Conservation (phyloP, 2,888 invertebrate species). For the Alloscopus bannaensis region DNA sequence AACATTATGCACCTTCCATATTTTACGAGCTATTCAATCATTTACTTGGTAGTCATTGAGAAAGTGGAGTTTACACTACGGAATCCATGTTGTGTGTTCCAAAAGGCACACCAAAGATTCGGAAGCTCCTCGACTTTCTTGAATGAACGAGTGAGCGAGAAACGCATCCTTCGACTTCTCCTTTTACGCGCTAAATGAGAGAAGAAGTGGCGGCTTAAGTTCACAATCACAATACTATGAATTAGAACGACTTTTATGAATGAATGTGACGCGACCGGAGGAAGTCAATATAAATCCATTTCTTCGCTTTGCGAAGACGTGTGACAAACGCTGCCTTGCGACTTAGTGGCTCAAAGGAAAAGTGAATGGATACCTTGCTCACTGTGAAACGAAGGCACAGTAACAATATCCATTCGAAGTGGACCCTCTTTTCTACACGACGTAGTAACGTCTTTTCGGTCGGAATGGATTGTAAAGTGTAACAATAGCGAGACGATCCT, state of each 20-base stretch:
- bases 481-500: constrained; percentile 36
- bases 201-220: constrained; percentile 39
- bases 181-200: too few relatives aligned
- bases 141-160: too few relatives aligned
- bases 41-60: too few relatives aligned
- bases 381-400: neutral
- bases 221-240: constrained; percentile 15
- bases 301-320: constrained; percentile 34
- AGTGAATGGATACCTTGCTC: neutral
- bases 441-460: too few relatives aligned
- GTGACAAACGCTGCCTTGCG: constrained; percentile 48
- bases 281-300: constrained; percentile 14
- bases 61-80: too few relatives aligned
- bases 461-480: constrained; percentile 49
- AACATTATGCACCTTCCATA: too few relatives aligned
- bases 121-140: too few relatives aligned
- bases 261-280: constrained; percentile 21
- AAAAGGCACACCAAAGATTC: too few relatives aligned
- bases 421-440: constrained; percentile 10
- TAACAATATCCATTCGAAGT: constrained; percentile 23
- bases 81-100: too few relatives aligned
- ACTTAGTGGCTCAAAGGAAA: constrained; percentile 25
- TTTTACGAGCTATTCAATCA: too few relatives aligned
- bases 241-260: constrained; percentile 46
- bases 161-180: too few relatives aligned